phyloP scores from a whole-genome alignment of 2,888 invertebrate species.

The Oscheius sp. region DNA sequence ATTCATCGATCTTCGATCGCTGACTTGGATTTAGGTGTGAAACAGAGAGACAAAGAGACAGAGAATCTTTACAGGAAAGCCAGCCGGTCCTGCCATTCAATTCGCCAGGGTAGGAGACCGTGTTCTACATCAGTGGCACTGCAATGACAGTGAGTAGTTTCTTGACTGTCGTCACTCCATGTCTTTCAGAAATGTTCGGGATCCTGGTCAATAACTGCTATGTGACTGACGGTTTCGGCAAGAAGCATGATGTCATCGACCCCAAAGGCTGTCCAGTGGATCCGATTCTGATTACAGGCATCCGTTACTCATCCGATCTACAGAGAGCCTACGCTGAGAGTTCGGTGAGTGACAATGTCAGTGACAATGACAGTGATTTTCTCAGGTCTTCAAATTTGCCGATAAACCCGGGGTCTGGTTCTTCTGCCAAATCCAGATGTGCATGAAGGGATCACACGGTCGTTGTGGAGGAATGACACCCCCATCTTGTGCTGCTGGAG shows the following conservation, averaged over 20 bases:
- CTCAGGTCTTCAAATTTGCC: constrained; percentile 73
- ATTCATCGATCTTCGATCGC: constrained; percentile 70
- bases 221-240: constrained; percentile 73
- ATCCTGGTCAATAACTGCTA: constrained; percentile 73
- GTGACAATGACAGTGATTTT: too few relatives aligned
- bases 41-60: neutral
- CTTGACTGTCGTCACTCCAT: neutral
- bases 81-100: constrained; percentile 70
- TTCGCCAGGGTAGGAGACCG: constrained; percentile 72
- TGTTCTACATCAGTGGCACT: constrained; percentile 73
- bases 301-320: constrained; percentile 71
- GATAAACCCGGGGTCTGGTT: constrained; percentile 74
- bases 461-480: constrained; percentile 21
- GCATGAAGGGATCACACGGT: constrained; percentile 67
- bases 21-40: constrained; percentile 52
- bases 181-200: constrained; percentile 73
- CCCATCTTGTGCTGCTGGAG: constrained; percentile 5
- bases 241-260: constrained; percentile 71
- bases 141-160: constrained; percentile 70
- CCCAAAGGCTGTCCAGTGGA: constrained; percentile 70
- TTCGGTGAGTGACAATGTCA: neutral
- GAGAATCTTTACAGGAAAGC: constrained; percentile 47
- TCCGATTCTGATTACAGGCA: constrained; percentile 72
- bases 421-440: constrained; percentile 74
- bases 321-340: constrained; percentile 73